phyloP scores from a whole-genome alignment of 1,140 invertebrate species.

The Drosophila pallidifrons region DNA sequence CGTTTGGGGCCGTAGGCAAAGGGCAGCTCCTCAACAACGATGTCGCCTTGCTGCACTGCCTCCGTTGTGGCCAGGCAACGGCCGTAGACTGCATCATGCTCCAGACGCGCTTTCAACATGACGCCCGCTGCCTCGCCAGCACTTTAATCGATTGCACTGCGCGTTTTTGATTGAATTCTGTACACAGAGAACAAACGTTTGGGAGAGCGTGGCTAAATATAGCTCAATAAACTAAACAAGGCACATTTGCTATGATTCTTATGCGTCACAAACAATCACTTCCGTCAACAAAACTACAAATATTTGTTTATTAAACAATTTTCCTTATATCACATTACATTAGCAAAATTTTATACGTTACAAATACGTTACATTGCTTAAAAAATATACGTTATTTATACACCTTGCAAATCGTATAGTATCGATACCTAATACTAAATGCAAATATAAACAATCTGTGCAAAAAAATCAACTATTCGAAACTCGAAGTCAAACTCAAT shows the following conservation, averaged over 20 bases:
- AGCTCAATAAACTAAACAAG: neutral
- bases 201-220: conserved; percentile 29
- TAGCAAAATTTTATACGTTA: too few species aligned
- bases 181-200: conserved; percentile 6
- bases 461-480: too few species aligned
- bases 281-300: conserved; percentile 11
- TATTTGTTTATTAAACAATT: neutral
- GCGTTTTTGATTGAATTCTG: neutral
- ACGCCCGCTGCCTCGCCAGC: conserved; percentile 18
- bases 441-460: too few species aligned
- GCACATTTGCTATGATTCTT: neutral
- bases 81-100: conserved; percentile 86
- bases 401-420: too few species aligned
- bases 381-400: too few species aligned
- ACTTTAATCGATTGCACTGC: conserved; percentile 4
- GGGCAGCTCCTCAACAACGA: conserved; percentile 90
- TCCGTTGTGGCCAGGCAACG: conserved; percentile 89
- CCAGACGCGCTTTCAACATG: conserved; percentile 77
- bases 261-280: neutral
- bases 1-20: conserved; percentile 91
- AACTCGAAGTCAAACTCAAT: too few species aligned
- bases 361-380: too few species aligned
- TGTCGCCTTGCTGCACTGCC: conserved; percentile 89
- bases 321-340: too few species aligned
- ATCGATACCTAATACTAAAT: too few species aligned